These are phyloP conservation scores for Lamellibrachia satsuma DNA, from an alignment of 2,888 invertebrate genomes.

Conservation along the genomic window DNA sequence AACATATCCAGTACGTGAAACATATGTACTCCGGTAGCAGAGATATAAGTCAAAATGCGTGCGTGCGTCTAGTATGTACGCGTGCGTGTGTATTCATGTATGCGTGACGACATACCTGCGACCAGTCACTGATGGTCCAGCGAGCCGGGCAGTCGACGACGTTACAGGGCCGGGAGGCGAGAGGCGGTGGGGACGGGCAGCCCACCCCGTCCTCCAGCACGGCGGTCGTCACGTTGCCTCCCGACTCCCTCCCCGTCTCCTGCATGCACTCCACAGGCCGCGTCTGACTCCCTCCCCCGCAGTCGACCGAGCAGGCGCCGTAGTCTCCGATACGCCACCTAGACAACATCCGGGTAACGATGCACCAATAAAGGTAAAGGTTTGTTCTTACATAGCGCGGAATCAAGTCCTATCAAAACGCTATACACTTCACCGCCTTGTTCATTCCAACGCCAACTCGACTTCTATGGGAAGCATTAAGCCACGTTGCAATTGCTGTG, in stretches of 20 bases:
- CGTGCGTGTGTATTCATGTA: not conserved
- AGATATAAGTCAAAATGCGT: not conserved
- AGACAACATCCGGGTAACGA: constrained; percentile 31
- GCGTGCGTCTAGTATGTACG: not conserved
- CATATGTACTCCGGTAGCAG: no score
- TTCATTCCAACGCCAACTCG: no score
- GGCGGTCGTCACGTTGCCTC: constrained; percentile 84
- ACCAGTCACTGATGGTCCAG: constrained; percentile 12
- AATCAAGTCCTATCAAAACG: no score
- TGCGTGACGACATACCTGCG: not conserved
- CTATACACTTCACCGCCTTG: no score
- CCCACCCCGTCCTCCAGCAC: constrained; percentile 83
- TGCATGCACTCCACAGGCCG: constrained; percentile 81
- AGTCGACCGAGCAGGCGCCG: constrained; percentile 88
- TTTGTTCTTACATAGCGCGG: not conserved
- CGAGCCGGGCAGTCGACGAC: constrained; percentile 25
- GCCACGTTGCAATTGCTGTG: no score
- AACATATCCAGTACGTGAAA: no score
- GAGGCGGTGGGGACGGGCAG: constrained; percentile 67
- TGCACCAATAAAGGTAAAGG: not conserved
- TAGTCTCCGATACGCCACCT: constrained; percentile 91
- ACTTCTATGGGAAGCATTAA: no score
- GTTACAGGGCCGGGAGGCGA: constrained; percentile 29
- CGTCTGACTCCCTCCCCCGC: constrained; percentile 92
- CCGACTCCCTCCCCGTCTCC: constrained; percentile 68